phyloP scores from a whole-genome alignment of 2,113 vertebrate species.

The Psittacula cyanocephala region DNA sequence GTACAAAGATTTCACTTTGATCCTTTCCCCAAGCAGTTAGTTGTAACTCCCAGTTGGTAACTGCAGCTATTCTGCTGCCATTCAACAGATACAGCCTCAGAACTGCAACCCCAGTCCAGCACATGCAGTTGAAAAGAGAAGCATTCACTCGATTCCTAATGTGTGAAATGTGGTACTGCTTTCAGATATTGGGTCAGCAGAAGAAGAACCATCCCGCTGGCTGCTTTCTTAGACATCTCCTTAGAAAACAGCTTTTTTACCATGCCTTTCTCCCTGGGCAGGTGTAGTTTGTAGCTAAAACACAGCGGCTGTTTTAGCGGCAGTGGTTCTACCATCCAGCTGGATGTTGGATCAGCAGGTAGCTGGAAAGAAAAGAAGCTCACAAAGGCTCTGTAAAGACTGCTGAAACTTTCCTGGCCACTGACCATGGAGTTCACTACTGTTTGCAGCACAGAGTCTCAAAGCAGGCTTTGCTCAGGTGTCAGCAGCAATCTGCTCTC shows the following conservation, averaged over 20 bases:
- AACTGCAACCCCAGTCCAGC: not conserved
- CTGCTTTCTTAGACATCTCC: not conserved
- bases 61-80: not conserved
- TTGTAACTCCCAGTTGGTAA: not conserved
- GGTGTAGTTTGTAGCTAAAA: not conserved
- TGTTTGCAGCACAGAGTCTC: not conserved
- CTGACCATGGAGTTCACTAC: not conserved
- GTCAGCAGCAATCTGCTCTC: not conserved
- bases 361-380: not conserved
- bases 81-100: not conserved
- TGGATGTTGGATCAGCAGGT: not conserved
- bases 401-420: not conserved
- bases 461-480: not conserved
- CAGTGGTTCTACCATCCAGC: not conserved
- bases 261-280: not conserved
- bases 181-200: not conserved
- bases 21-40: not conserved
- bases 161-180: not conserved
- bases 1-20: not conserved
- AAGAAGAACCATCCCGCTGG: not conserved
- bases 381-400: not conserved
- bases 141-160: fast-evolving
- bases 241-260: not conserved
- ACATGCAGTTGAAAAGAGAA: not conserved
- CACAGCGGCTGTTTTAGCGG: not conserved